Evolutionary conservation across 1,140 invertebrate species (phyloP), one percentile per base, ranked within the genome.

Genomic region (Pseudomyrmex cubaensis): DNA sequence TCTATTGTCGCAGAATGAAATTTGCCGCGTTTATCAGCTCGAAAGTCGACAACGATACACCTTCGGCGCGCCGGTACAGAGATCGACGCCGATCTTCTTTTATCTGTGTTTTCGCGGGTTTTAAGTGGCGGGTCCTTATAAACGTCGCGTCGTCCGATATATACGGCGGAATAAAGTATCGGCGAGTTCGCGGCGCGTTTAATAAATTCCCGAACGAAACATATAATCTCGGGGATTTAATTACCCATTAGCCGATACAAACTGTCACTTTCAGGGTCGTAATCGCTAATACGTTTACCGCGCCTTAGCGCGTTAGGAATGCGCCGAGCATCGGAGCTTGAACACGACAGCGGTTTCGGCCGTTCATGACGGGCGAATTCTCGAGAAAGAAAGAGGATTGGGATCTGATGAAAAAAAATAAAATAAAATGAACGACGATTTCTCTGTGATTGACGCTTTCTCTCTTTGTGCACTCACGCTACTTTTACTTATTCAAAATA

Each of bases 241-340:
- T 91, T 91, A 90, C 87, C 92, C 90, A 92, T 92, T 92, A 92
- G 89, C 85, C 86, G 90, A 90, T 89, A 88, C 84, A 88, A 91
- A 93, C 91, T 90, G 92, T 93, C 89, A 90, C 92, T 92, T 93
- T 89, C 88, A 88, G 80, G 85, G 88, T 78, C 90, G 86, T 90
- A 90, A 91, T 35, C 35, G 91, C 78, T 87, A 89, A 92, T 90
- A 89, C 88, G 86, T 84, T 87, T 85, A 82, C 78, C 83, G 83
- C 76, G 85, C 73, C 75, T 84, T 82, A 85, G 85, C 78, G 85
- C 78, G 83, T 72, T 89, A 87, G 85, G 88, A 87, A 91, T 91
- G 86, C 85, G 62, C 8, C 72, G 73, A 56, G 59, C 63, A 80
- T 78, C 77, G 83, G 84, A 59, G 44, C 77, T 20, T 62, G 61